Evolutionary conservation across 2,797 vertebrate species (phyloP).

Genomic region (Macropus fuliginosus): DNA sequence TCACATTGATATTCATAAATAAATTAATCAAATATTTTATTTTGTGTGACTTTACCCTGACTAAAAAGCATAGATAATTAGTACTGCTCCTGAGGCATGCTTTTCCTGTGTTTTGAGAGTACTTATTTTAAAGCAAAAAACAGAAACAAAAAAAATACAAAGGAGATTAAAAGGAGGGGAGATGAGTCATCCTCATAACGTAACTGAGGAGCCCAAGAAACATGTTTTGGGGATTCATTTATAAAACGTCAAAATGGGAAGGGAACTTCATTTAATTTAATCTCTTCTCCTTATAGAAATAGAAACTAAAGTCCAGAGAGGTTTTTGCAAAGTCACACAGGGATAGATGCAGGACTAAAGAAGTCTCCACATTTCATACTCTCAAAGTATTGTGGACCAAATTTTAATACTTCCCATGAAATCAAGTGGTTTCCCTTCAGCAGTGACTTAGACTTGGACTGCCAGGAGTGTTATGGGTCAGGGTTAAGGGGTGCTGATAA

Average conservation of each 20-base stretch:
- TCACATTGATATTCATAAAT: neutral
- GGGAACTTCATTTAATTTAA: neutral
- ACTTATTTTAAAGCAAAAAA: neutral
- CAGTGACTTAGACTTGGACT: neutral
- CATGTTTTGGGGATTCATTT: neutral
- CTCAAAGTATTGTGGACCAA: neutral
- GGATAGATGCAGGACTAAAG: neutral
- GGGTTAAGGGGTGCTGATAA: neutral
- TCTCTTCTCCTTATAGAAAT: neutral
- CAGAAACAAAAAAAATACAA: neutral
- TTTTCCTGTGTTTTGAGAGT: neutral
- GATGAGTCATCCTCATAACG: neutral
- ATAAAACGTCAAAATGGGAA: neutral
- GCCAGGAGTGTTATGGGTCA: neutral
- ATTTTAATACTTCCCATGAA: neutral
- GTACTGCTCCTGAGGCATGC: accelerated
- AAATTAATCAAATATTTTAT: neutral
- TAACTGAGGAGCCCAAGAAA: neutral
- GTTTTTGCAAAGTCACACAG: neutral
- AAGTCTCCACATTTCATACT: neutral
- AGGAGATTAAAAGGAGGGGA: neutral
- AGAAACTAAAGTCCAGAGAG: neutral
- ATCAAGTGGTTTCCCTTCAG: neutral
- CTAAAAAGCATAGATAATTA: neutral
- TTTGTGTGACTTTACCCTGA: neutral